These are phyloP conservation scores for Syngnathus rostellatus DNA, from an alignment of 2,797 vertebrate species.

Conservation along the genomic window DNA sequence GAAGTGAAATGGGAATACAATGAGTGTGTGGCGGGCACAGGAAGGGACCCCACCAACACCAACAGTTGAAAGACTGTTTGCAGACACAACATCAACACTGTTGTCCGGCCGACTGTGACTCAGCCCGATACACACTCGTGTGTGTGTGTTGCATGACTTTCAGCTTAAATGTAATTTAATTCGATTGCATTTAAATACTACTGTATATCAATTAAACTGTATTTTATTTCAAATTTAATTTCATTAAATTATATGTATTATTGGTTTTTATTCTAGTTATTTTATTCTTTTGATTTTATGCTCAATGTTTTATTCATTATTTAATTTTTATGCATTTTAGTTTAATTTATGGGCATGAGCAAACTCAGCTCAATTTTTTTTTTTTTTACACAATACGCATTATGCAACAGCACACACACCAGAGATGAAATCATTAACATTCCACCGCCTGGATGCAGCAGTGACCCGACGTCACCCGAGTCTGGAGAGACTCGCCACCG, in stretches of 20 bases:
- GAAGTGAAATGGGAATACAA: neutral
- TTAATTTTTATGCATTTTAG: no score
- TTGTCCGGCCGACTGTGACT: conserved; percentile 41
- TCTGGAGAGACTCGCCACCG: conserved; percentile 49
- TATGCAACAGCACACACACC: conserved; percentile 39
- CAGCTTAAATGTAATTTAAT: no score
- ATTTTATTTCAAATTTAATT: no score
- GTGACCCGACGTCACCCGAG: conserved; percentile 57
- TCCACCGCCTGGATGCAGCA: conserved; percentile 48
- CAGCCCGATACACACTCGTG: conserved; percentile 11
- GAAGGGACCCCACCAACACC: neutral
- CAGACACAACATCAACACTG: conserved; percentile 43
- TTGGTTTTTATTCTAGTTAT: neutral
- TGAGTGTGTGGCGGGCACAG: conserved; percentile 3
- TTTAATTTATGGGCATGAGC: conserved; percentile 4
- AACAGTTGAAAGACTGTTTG: conserved; percentile 26
- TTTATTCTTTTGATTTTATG: neutral
- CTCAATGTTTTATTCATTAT: no score
- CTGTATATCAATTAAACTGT: neutral
- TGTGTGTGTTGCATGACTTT: neutral
- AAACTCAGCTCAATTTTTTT: conserved; percentile 1
- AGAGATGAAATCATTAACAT: conserved; percentile 53
- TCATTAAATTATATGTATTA: no score
- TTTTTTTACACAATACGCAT: conserved; percentile 25
- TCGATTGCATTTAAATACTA: neutral